Conservation (phyloP, 2,113 vertebrate genomes). For the Epinephelus lanceolatus region DNA sequence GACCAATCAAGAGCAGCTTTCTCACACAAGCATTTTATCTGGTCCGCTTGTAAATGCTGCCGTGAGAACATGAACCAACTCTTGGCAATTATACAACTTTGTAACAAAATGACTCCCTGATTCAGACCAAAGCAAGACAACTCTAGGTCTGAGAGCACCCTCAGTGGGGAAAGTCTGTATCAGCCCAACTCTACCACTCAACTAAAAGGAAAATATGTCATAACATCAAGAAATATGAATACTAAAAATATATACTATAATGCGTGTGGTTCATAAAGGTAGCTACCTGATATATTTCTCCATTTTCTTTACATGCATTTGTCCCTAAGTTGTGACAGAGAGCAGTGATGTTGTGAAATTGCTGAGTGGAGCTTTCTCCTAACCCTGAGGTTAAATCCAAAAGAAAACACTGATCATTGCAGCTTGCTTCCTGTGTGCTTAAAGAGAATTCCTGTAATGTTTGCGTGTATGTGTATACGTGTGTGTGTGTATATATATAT, state of each 20-base stretch:
- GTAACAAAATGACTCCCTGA: too few species aligned
- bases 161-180: too few species aligned
- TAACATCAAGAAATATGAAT: not conserved
- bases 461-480: not conserved
- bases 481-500: not conserved
- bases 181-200: too few species aligned
- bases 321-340: not conserved
- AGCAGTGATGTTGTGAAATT: not conserved
- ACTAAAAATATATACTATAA: not conserved
- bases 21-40: too few species aligned
- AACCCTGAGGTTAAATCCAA: not conserved
- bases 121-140: too few species aligned
- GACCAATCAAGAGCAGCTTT: too few species aligned
- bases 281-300: not conserved
- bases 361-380: not conserved
- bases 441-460: conserved; percentile 9
- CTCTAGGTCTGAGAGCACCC: too few species aligned
- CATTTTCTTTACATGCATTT: not conserved
- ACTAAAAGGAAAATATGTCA: not conserved
- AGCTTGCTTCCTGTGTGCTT: not conserved
- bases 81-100: too few species aligned
- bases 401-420: not conserved
- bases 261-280: not conserved
- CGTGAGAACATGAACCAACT: too few species aligned
- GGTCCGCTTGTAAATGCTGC: too few species aligned